Evolutionary conservation across 2,113 vertebrate genomes (phyloP), one percentile per base, ranked within the genome.

Genomic region (Taurulus bubalis): DNA sequence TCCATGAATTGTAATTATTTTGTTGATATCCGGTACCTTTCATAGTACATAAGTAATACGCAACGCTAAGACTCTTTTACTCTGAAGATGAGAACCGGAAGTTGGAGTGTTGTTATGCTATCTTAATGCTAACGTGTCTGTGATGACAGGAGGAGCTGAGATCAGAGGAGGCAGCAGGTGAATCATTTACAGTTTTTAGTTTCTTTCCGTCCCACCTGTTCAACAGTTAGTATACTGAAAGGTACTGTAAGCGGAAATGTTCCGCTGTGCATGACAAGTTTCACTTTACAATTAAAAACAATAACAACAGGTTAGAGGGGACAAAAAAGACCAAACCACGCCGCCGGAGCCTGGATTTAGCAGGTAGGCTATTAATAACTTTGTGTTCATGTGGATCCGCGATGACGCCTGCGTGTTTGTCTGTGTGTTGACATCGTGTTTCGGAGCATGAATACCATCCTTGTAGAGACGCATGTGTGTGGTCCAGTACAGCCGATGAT

Each of bases 361-460:
- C 87, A 92, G 91, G 90, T 93, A 67, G 32, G 87, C 84, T 91
- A 91, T 80, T 85, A 92, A 92, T 89, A 92, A 87, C 85, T 73
- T 40, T 38, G 0, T 66, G 72, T 79, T 55, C 65, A 69, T 67
- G 59, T 55, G 68, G 24, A 9, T 26, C 28, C 26, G 51, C 63
- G n/a, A 9, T 10, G 40, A 40, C 18, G 49, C 26, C 18, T 40
- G 9, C 22, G 24, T 65, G 14, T 26, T 2, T 42, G 32, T 62
- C 18, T 22, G 11, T 45, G 32, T 75, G 53, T 81, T 65, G 45
- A 47, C 22, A 28, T 74, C 42, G 14, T 45, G 0, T 30, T 34
- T 8, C 12, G 3, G 8, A 20, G 15, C 42, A 0, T 18, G 16
- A n/a, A 34, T 2, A 26, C 26, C 4, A 24, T 0, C 18, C 6